A percentile compares a stretch with the other conserved stretches of the same genome.
Conservation (phyloP, 2,113 vertebrate genomes). For the Lophotis ruficrista region DNA sequence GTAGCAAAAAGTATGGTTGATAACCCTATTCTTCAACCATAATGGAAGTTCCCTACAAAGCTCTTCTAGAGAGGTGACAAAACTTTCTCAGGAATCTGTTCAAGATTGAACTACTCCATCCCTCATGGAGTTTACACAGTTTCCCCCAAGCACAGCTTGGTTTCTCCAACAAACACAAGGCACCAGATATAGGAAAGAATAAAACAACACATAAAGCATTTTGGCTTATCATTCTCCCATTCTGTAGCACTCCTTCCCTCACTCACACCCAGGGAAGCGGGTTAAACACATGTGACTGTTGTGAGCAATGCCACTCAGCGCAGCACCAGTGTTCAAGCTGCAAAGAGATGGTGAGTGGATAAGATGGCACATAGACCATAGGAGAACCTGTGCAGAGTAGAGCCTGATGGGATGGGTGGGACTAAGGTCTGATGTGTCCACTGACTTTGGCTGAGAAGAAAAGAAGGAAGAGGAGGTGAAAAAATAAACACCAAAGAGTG, state of each 20-base stretch:
- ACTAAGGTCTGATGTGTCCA: not conserved
- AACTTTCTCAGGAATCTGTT: not conserved
- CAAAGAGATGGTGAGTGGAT: not conserved
- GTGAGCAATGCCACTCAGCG: not conserved
- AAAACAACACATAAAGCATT: not conserved
- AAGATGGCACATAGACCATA: not conserved
- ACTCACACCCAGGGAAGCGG: not conserved
- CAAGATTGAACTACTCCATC: not conserved
- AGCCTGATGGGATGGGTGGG: not conserved
- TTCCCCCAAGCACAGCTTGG: not conserved
- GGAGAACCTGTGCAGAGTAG: not conserved
- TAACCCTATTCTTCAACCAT: not conserved
- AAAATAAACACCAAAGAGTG: not conserved
- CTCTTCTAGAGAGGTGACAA: not conserved
- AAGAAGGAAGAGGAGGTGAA: not conserved
- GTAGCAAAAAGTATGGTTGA: not conserved
- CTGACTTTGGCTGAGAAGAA: not conserved
- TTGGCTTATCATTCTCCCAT: not conserved
- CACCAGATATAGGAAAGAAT: not conserved
- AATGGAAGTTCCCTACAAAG: not conserved
- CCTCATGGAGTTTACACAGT: not conserved
- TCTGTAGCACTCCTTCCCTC: not conserved
- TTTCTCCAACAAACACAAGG: not conserved
- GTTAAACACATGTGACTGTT: not conserved
- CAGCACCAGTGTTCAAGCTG: not conserved